Base-by-base conservation (phyloP, 2,113 vertebrate genomes). In the Chrysemys picta region DNA sequence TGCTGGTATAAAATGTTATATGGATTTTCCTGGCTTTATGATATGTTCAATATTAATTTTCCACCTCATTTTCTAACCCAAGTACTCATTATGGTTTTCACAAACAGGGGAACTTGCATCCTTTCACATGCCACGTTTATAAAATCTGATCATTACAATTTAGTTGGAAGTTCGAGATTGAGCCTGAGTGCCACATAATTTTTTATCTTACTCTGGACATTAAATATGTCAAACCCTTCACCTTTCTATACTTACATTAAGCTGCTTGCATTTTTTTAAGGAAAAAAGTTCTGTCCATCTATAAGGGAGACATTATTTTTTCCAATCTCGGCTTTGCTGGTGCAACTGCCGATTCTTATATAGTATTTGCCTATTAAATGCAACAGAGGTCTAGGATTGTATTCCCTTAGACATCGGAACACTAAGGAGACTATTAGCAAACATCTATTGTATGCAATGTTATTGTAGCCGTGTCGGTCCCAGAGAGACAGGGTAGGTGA, bases 101-200 rank as follows among this genome's bases (percentile, higher is more conserved):
- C 62, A 53, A 90, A 81, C 53, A 80, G 22, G 79, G 75, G 27
- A 75, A 31, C 54, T 93, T 79, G 56, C 50, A 79, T 7, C 21
- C 4, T 0, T 80, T 88, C 50, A 29, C 35, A n/a, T 49, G 12
- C 31, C 45, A 76, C 1, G 0, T 50, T 85, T 80, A 0, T 9
- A 56, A 53, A 24, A 87, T 82, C 82, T 29, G 91, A 87, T 52
- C 16, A 54, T 76, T 19, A 54, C 52, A 72, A 13, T 14, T 82
- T 0, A 21, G 49, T 42, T 85, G 49, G 83, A 53, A 45, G 25
- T 88, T 19, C 27, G 38, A 85, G 62, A 82, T 93, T 57, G 16
- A 42, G 62, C 54, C 45, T 72, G 27, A 57, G 45, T 54, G 27
- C 78, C 6, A 42, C 10, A 5, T 4, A 52, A 21, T 86, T 93